A percentile compares a stretch with the other conserved stretches of the same genome.
Evolutionary conservation across 1,140 invertebrate species (phyloP).

Genomic region (Daktulosphaira vitifoliae): DNA sequence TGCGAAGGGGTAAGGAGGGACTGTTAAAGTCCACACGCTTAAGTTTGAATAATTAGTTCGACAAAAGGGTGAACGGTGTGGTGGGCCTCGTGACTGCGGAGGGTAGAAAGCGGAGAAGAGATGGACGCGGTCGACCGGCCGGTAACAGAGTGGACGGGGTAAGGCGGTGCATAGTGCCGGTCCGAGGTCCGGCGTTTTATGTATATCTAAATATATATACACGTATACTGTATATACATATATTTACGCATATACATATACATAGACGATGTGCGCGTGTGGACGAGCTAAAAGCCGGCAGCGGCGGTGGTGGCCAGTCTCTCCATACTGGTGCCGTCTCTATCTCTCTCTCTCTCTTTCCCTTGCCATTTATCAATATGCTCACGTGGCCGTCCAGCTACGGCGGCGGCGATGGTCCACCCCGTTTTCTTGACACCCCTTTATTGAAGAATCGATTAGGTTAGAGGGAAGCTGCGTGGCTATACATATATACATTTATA

Average conservation of each 20-base stretch:
- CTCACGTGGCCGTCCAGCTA: conserved; percentile 29
- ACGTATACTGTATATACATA: background rate
- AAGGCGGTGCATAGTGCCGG: background rate
- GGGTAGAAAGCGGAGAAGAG: background rate
- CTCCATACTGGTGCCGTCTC: conserved; percentile 4
- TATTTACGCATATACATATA: background rate
- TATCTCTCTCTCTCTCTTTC: background rate
- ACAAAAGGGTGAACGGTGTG: conserved; percentile 1
- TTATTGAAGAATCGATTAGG: conserved; percentile 34
- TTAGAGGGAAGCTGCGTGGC: conserved; percentile 26
- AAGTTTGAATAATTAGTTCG: conserved; percentile 33
- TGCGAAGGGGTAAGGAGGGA: background rate
- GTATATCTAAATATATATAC: conserved; percentile 2
- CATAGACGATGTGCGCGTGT: background rate
- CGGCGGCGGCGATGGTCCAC: conserved; percentile 13
- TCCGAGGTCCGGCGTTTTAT: conserved; percentile 29
- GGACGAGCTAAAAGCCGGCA: conserved; percentile 16
- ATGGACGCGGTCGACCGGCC: background rate
- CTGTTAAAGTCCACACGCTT: conserved; percentile 33
- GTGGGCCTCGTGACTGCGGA: background rate
- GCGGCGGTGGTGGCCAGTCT: conserved; percentile 20
- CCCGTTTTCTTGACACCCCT: conserved; percentile 34
- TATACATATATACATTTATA: background rate
- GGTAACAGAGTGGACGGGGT: background rate
- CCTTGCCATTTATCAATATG: conserved; percentile 32